Evolutionary conservation across 1,140 invertebrate species (phyloP).

Genomic region (Dendroctonus valens): DNA sequence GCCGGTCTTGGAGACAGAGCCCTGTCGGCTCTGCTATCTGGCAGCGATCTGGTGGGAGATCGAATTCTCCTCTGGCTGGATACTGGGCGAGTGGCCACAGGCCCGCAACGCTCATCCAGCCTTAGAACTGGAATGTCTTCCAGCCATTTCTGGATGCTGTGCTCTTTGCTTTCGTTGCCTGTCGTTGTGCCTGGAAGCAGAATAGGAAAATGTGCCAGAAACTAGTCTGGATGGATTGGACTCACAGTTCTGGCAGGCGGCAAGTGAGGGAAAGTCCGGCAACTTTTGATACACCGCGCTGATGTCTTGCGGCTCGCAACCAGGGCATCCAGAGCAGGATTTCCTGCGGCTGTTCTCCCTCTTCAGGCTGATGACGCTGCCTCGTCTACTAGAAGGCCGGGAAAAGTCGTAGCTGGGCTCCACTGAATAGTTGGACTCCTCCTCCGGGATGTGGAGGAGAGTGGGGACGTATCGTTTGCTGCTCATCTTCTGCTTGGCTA

Average conservation of each 20-base stretch:
- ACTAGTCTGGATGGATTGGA: not conserved
- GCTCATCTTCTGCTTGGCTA: conserved; percentile 83
- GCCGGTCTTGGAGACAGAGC: conserved; percentile 41
- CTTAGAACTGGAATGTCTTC: conserved; percentile 63
- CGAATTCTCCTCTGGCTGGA: conserved; percentile 37
- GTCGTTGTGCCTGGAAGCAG: conserved; percentile 1
- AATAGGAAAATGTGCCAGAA: too few species aligned
- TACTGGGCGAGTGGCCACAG: not conserved
- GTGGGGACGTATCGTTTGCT: conserved; percentile 77
- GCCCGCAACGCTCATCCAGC: conserved; percentile 1
- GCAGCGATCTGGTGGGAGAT: conserved; percentile 43
- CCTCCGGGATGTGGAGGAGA: conserved; percentile 78
- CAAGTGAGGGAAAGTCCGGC: conserved; percentile 51
- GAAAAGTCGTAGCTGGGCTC: conserved; percentile 51
- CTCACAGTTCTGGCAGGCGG: conserved; percentile 55
- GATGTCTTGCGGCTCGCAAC: conserved; percentile 56
- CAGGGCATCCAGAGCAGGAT: conserved; percentile 64
- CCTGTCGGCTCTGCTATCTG: conserved; percentile 38
- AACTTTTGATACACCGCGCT: conserved; percentile 47
- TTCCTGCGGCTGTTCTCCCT: conserved; percentile 57
- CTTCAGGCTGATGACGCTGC: conserved; percentile 58
- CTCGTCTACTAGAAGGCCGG: conserved; percentile 52
- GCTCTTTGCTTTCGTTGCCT: conserved; percentile 61
- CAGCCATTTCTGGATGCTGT: conserved; percentile 73
- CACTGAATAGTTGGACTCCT: conserved; percentile 58